phyloP scores from a whole-genome alignment of 2,888 invertebrate genomes.

The Pecten maximus region DNA sequence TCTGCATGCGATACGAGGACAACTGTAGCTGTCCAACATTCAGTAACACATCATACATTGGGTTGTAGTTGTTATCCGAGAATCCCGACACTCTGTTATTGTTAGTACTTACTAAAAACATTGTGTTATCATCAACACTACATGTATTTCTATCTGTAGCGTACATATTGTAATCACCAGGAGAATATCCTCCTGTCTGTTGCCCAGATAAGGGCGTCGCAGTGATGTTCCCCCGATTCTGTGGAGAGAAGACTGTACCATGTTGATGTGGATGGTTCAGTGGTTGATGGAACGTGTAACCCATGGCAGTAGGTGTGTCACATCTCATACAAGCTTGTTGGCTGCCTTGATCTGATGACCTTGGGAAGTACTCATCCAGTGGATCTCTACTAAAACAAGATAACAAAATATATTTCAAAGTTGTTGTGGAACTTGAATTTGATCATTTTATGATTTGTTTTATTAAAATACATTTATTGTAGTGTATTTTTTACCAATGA shows the following conservation, averaged over 20 bases:
- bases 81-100: neutral
- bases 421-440: no score
- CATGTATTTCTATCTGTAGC: neutral
- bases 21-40: constrained; percentile 17
- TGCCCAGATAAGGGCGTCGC: neutral
- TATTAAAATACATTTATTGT: no score
- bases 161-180: neutral
- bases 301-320: neutral
- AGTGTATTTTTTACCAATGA: no score
- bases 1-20: neutral
- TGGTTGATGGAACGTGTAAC: neutral
- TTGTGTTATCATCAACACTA: neutral
- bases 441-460: no score
- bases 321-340: neutral
- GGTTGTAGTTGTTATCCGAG: neutral
- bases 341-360: neutral
- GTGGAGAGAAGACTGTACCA: neutral
- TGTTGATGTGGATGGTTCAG: neutral
- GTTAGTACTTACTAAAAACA: neutral
- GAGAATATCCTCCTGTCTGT: neutral
- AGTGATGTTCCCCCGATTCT: neutral
- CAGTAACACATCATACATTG: neutral
- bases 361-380: neutral
- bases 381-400: neutral
- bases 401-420: neutral